Evolutionary conservation across 2,888 invertebrate species (phyloP), one percentile per base, ranked within the genome.

Genomic region (Ommatoiulus sabulosus): DNA sequence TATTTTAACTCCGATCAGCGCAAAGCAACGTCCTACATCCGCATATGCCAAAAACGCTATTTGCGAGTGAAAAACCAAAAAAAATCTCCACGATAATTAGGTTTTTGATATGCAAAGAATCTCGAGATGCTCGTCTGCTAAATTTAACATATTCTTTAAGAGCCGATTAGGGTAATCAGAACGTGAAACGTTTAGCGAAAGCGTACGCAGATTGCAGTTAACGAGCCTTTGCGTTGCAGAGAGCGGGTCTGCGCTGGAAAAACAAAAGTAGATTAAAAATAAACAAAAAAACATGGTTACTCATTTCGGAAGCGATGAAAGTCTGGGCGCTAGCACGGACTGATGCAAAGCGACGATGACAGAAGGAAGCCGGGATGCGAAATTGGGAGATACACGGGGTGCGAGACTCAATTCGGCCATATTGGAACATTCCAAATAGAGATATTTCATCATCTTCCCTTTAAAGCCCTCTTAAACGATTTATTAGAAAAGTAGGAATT

Each of bases 151-250:
- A n/a, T 72, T 72, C 72, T 24, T 72, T 72, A 72, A 72, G 72
- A 72, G 72, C 24, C 72, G 72, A 72, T 72, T 72, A 72, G 72
- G 72, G 72, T 24, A 72, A 72, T 72, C 72, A 72, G 72, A 72
- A 72, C 72, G 72, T 72, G 72, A 72, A 72, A 72, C 72, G 72
- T 72, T 72, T 72, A 72, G 72, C 24, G 72, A 72, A 72, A 20
- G 57, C 15, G 57, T 17, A 57, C 12, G 57, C 57, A 57, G 57
- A 57, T 17, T 57, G 17, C 57, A 57, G 57, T 57, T 57, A 17
- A 57, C 20, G 63, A 63, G 63, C n/a, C 63, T 48, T 48, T 63
- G 63, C 63, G 63, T n/a, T 63, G 20, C 12, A 10, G 8, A 24
- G 72, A 72, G 24, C 2, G 10, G 10, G 72, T 24, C 72, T 6